Evolutionary conservation across 2,797 vertebrate species (phyloP).

Genomic region (Micrastur ruficollis): DNA sequence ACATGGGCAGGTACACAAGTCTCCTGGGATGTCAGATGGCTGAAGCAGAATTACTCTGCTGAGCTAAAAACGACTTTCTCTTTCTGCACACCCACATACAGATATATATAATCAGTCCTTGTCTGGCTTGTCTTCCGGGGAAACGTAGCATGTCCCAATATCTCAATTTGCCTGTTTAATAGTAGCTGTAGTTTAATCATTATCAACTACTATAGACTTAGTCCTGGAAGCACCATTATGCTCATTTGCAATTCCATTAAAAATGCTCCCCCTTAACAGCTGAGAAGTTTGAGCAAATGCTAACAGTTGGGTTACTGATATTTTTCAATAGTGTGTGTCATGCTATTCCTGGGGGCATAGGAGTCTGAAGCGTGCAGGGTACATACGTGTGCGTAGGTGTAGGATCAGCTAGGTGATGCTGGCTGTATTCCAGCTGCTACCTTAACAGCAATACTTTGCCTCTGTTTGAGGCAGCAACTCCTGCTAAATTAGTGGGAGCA

Average conservation of each 20-base stretch:
- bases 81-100: background rate
- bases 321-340: too few species aligned
- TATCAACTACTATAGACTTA: background rate
- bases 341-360: background rate
- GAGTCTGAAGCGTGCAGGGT: accelerated
- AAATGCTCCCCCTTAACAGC: accelerated
- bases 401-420: background rate
- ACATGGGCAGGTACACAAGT: accelerated
- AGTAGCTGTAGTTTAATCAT: background rate
- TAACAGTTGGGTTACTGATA: background rate
- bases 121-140: background rate
- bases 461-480: background rate
- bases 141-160: background rate
- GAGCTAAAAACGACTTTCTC: background rate
- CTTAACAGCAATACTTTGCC: background rate
- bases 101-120: background rate
- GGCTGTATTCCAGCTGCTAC: background rate
- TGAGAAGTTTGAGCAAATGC: background rate
- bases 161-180: background rate
- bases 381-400: accelerated
- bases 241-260: background rate
- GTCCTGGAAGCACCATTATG: background rate
- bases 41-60: background rate
- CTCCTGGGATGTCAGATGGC: background rate
- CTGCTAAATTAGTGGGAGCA: background rate